Base-by-base conservation (phyloP, 2,888 invertebrate genomes). In the Pantelozetes paolii region DNA sequence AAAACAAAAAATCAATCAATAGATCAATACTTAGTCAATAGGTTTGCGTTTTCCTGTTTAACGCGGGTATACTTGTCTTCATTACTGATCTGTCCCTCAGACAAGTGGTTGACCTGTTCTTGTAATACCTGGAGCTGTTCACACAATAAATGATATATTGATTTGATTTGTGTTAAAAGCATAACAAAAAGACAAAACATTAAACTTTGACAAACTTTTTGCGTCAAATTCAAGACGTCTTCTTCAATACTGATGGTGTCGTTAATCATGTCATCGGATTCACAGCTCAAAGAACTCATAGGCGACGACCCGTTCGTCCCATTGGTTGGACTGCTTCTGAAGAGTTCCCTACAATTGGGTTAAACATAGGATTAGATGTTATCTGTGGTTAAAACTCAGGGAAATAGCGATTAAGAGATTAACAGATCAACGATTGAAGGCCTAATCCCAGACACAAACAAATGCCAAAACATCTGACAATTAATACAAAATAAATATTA, bases 151-250 rank as follows among this genome's bases (percentile, higher is more conserved):
- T 32, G 32, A 1, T n/a, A 3, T 3, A 59, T 30, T 13, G 32
- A 59, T n/a, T 30, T 59, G 15, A 57, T 28, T 15, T 6, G 8
- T 2, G 45, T 15, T 15, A 59, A 59, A 40, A 11, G 6, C 15
- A n/a, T 5, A 54, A 1, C 32, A 45, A 6, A 20, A 54, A 54
- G 20, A 23, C 5, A 54, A 40, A 15, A 36, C 40, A 50, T 28
- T 1, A 23, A 18, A 36, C 2, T 6, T 18, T 13, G 15, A 76
- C 79, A 76, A 79, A 94, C 95, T 89, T 93, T 92, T 83, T 94
- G 92, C 84, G 91, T 94, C 81, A 95, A 89, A 84, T 94, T 94
- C 84, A 92, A 89, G 75, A 95, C 91, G 84, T 94, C 94, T 82
- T 95, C 94, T 82, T 91, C 91, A 79, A 94, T 85, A 79, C 92